Conservation (phyloP, 2,113 vertebrate species). For the Dunckerocampus dactyliophorus region DNA sequence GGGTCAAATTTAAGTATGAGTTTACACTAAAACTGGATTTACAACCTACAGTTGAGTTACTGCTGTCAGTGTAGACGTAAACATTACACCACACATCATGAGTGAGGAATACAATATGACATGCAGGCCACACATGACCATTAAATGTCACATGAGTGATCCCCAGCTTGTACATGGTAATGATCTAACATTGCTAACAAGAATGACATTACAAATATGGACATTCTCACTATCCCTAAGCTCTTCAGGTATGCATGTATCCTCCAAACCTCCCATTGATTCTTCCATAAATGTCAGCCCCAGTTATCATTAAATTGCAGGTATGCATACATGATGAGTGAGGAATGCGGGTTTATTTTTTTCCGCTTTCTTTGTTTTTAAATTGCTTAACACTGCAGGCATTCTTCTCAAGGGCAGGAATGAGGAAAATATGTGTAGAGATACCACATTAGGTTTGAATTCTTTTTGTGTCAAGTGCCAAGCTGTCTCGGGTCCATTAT, state of each 20-base stretch:
- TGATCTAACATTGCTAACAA: constrained; percentile 10
- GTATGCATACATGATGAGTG: background rate
- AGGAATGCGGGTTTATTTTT: background rate
- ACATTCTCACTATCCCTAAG: constrained; percentile 12
- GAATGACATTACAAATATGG: constrained; percentile 26
- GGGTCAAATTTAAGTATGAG: too few relatives aligned
- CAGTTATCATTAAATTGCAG: background rate
- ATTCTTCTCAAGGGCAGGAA: background rate
- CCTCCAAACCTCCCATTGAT: background rate
- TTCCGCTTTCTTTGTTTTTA: background rate
- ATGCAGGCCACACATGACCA: background rate
- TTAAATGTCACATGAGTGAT: constrained; percentile 27
- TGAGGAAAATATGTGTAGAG: background rate
- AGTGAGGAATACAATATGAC: too few relatives aligned
- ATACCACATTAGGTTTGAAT: background rate
- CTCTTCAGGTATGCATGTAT: background rate
- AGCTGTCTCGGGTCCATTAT: background rate
- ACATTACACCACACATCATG: too few relatives aligned
- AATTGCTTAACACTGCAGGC: background rate
- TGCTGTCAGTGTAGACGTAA: too few relatives aligned
- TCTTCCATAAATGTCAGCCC: background rate
- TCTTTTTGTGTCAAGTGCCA: background rate
- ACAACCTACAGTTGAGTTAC: too few relatives aligned
- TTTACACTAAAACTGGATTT: too few relatives aligned
- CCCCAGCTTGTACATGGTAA: constrained; percentile 6